A percentile compares a stretch with the other conserved stretches of the same genome.
phyloP scores from a whole-genome alignment of 2,888 invertebrate genomes.

The Deroplatys truncata region DNA sequence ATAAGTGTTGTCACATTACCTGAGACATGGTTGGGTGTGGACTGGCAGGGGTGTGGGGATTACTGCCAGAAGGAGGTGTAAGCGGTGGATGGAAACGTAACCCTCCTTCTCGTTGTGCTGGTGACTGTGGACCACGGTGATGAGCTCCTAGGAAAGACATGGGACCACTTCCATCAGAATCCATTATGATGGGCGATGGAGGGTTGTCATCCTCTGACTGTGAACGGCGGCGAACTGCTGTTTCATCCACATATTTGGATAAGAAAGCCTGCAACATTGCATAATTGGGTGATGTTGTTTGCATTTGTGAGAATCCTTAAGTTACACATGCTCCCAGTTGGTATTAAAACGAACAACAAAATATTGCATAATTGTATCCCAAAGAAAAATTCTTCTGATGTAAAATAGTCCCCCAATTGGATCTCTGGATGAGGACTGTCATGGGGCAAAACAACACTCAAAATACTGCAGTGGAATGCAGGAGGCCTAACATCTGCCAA shows the following conservation, averaged over 20 bases:
- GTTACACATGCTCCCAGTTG: too few species aligned
- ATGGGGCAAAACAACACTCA: too few species aligned
- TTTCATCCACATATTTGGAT: conserved; percentile 90
- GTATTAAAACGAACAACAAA: too few species aligned
- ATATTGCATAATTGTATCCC: too few species aligned
- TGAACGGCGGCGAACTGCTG: conserved; percentile 72
- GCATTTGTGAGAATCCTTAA: too few species aligned
- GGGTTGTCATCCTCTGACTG: conserved; percentile 96
- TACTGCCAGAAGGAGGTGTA: conserved; percentile 73
- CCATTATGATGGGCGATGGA: conserved; percentile 85
- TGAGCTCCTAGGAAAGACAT: conserved; percentile 48
- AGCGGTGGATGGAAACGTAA: conserved; percentile 84
- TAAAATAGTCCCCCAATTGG: too few species aligned
- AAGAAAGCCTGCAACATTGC: conserved; percentile 65
- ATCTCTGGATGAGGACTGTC: too few species aligned
- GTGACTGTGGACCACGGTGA: conserved; percentile 61
- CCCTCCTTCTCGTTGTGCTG: conserved; percentile 58
- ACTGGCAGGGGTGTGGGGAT: conserved; percentile 82
- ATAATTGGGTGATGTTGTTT: not conserved
- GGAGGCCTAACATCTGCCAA: too few species aligned
- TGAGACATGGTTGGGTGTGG: conserved; percentile 61
- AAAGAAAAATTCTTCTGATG: too few species aligned
- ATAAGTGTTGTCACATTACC: conserved; percentile 31
- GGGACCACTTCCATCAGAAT: conserved; percentile 53
- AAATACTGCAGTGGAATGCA: too few species aligned